Base-by-base conservation (phyloP, 2,888 invertebrate genomes). In the Tenthredo amoena region DNA sequence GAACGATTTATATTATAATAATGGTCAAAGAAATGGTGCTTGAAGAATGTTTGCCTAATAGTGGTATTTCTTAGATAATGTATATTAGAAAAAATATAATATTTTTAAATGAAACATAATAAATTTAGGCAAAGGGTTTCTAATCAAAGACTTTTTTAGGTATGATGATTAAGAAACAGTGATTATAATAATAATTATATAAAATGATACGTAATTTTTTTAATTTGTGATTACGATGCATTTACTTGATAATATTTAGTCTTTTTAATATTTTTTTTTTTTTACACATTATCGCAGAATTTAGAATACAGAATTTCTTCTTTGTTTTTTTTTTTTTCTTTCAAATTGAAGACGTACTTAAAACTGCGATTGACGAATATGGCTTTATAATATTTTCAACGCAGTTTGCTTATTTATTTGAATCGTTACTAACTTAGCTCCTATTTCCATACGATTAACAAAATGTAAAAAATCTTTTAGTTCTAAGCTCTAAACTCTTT, bases 331-430 rank as follows among this genome's bases (percentile, higher is more conserved):
- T 34, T 10, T 21, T 21, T 58, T 50, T n/a, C 55, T 55, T 55
- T n/a, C 55, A 55, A 55, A 55, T 21, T 31, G 12, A 62, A 31
- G 47, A 79, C 77, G 84, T 84, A 84, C 84, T 84, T 77, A 84
- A 77, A 79, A 82, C 18, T 26, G 58, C n/a, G 37, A 26, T 31
- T 47, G 40, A 84, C n/a, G 40, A 50, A 34, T 43, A 81, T 62
- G 21, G 62, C 34, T 77, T 37, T n/a, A 62, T 12, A 26, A 83
- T 79, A 77, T 37, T 68, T 43, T 83, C 81, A 82, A 50, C 55
- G 21, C 58, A 47, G 68, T 68, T 37, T 55, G 81, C 58, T 85
- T 58, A 85, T 77, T 85, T 85, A 85, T 85, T 85, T 81, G 12
- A 83, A 82, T 71, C 55, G 21, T 81, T 55, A 85, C 71, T 82